Evolutionary conservation across 2,113 vertebrate genomes (phyloP), one percentile per base, ranked within the genome.

Genomic region (Euleptes europaea): DNA sequence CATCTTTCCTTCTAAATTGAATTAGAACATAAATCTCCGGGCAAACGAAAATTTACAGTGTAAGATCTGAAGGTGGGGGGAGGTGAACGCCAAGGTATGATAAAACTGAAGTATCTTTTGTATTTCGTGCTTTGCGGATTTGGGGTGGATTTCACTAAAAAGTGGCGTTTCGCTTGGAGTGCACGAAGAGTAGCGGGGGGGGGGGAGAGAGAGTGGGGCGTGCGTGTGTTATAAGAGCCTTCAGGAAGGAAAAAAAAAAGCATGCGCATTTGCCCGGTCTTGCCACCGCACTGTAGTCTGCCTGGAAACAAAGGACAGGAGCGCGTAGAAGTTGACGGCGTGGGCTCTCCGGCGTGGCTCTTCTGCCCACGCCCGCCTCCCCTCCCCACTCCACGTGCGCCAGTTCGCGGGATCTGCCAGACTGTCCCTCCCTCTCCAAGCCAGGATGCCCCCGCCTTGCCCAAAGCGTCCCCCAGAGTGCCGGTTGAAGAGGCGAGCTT

Each of bases 301-400:
- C 94, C 93, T 95, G 90, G 92, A 95, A 94, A 96, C 94, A 95
- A 95, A 95, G 91, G 94, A 80, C 88, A 67, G 75, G 47, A 88
- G 89, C 83, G 86, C 89, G 89, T 87, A 90, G 88, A 92, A 92
- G 89, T 83, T 94, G 88, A 83, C 88, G 92, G 67, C 40, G 5
- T 49, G 83, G 83, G 73, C 60, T 63, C 60, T 28, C 26, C 87
- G 92, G 65, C 40, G 5, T 54, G 60, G n/a, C 2, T 80, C 44
- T 72, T 47, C 44, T 85, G 0, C 65, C n/a, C 67, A 82, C 81
- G 82, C 73, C 78, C 86, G 85, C 77, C 35, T 73, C 57, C 10
- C 8, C 44, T 66, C 26, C 78, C 78, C 19, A 35, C 38, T 47
- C 65, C 80, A 82, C 67, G 80, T 82, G 80, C 69, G 7, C 66